Evolutionary conservation across 2,888 invertebrate species (phyloP).

Genomic region (Deilephila elpenor): DNA sequence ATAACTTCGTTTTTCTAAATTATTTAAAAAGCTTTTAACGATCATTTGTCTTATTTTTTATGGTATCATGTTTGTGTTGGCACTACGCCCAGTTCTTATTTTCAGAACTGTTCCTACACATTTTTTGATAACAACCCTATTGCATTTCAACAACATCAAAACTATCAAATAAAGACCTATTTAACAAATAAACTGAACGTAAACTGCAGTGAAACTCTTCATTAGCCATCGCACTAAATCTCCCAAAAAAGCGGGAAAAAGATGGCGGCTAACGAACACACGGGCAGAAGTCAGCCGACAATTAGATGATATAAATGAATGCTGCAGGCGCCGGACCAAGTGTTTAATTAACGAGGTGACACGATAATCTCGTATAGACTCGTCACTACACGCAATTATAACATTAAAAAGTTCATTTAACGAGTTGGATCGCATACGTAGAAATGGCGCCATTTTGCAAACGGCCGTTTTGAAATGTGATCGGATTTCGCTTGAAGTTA

Average conservation of each 20-base stretch:
- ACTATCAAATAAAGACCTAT: too few relatives aligned
- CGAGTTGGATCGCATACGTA: constrained; percentile 31
- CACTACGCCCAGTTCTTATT: too few relatives aligned
- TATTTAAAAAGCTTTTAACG: too few relatives aligned
- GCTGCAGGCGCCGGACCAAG: constrained; percentile 35
- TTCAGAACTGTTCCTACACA: too few relatives aligned
- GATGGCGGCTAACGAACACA: constrained; percentile 40
- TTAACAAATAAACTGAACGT: neutral
- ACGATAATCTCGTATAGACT: constrained; percentile 19
- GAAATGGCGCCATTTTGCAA: constrained; percentile 12
- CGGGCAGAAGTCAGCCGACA: constrained; percentile 43
- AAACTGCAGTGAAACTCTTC: neutral
- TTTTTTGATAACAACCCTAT: too few relatives aligned
- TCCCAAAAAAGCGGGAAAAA: constrained; percentile 26
- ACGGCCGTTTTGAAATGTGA: neutral
- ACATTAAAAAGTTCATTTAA: constrained; percentile 40
- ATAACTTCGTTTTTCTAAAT: too few relatives aligned
- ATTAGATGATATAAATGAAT: constrained; percentile 60
- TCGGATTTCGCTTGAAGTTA: too few relatives aligned
- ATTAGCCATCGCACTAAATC: neutral
- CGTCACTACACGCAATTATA: constrained; percentile 46
- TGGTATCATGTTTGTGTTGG: too few relatives aligned
- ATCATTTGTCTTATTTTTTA: too few relatives aligned
- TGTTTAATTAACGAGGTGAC: constrained; percentile 42
- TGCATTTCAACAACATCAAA: too few relatives aligned